A percentile compares a stretch with the other conserved stretches of the same genome.
phyloP scores from a whole-genome alignment of 2,797 vertebrate species.

The Apogon talboti region DNA sequence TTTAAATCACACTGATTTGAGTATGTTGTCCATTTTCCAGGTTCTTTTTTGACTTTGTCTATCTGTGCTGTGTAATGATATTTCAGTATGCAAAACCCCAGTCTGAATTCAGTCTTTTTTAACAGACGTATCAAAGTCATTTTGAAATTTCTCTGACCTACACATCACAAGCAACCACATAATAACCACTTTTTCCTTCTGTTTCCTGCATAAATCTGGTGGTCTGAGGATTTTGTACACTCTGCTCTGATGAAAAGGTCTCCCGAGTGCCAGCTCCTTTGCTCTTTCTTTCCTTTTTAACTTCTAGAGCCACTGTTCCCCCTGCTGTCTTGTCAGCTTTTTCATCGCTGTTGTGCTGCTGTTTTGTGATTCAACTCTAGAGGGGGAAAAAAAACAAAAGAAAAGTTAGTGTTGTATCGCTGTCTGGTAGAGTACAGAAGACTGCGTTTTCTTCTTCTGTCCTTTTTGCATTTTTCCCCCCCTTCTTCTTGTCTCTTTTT shows the following conservation, averaged over 20 bases:
- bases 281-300: slow-evolving; percentile 40
- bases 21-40: neutral
- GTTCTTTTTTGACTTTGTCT: slow-evolving; percentile 10
- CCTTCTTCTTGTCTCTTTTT: slow-evolving; percentile 1
- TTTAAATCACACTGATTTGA: neutral
- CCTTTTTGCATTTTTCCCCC: slow-evolving; percentile 33
- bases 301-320: slow-evolving; percentile 50
- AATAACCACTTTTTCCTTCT: slow-evolving; percentile 62
- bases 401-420: slow-evolving; percentile 53
- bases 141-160: slow-evolving; percentile 58
- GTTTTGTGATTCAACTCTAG: slow-evolving; percentile 64
- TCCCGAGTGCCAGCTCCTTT: slow-evolving; percentile 48
- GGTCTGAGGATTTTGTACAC: slow-evolving; percentile 51
- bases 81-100: slow-evolving; percentile 51
- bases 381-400: slow-evolving; percentile 46
- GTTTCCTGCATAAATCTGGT: slow-evolving; percentile 64
- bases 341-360: slow-evolving; percentile 59
- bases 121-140: slow-evolving; percentile 59
- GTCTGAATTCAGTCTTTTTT: slow-evolving; percentile 44
- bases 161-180: slow-evolving; percentile 60
- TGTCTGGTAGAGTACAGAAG: slow-evolving; percentile 53
- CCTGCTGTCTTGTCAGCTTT: slow-evolving; percentile 59
- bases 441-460: slow-evolving; percentile 51
- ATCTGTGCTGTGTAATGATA: slow-evolving; percentile 42
- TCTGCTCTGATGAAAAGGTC: slow-evolving; percentile 49